A percentile compares a stretch with the other conserved stretches of the same genome.
Conservation (phyloP, 2,888 invertebrate species). For the Drosophila subquinaria region DNA sequence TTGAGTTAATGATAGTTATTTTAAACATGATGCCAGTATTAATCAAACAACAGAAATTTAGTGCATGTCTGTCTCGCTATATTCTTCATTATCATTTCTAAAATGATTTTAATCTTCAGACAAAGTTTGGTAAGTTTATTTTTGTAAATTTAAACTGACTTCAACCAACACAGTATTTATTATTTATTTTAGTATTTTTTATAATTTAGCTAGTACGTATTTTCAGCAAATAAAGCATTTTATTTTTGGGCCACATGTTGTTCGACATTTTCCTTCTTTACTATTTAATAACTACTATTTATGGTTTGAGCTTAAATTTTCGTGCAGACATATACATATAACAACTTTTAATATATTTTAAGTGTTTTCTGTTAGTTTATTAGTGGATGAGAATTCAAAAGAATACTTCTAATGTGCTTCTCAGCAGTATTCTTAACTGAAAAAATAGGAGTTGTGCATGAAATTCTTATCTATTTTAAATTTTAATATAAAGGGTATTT, state of each 20-base stretch:
- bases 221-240: background rate
- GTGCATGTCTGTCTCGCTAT: too few relatives aligned
- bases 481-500: background rate
- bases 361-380: background rate
- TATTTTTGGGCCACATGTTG: background rate
- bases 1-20: background rate
- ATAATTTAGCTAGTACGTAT: background rate
- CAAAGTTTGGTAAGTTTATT: background rate
- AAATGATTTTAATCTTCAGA: background rate
- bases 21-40: background rate
- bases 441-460: background rate
- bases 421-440: background rate
- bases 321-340: background rate
- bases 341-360: background rate
- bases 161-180: background rate
- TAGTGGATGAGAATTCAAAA: background rate
- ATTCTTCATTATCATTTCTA: background rate
- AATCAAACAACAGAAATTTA: too few relatives aligned
- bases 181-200: too few relatives aligned
- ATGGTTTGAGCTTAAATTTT: background rate
- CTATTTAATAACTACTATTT: too few relatives aligned
- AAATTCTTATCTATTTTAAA: background rate
- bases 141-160: background rate
- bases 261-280: too few relatives aligned
- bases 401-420: background rate